Base-by-base conservation (phyloP, 2,797 vertebrate genomes). In the Lates japonicus region DNA sequence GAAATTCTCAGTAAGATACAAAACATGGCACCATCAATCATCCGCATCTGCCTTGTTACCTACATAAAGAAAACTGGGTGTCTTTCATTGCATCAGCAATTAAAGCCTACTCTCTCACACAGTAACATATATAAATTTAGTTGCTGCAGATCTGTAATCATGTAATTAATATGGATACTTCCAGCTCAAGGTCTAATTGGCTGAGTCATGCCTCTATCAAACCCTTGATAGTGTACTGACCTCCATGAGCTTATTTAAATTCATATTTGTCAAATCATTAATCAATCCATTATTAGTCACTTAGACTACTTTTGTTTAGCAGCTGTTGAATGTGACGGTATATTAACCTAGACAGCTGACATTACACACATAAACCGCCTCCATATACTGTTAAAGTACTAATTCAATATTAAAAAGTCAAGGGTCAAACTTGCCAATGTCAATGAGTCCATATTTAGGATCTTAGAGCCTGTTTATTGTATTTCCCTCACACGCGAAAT, bases 401-500 rank as follows among this genome's bases (percentile, higher is more conserved):
- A 41, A 51, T 49, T 13, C 55, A 13, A 22, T 16, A 64, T 29
- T 35, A 33, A 66, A 20, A 61, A 61, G 37, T 72, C 22, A 70
- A n/a, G 35, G 42, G 51, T 25, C 52, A 76, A 55, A 78, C 64
- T 46, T 33, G n/a, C 11, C 12, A 59, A 51, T n/a, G 73, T 70
- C 72, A 25, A 51, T 55, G 69, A 58, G 76, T 84, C 69, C 52
- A 74, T 54, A 71, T 42, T 77, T 70, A 54, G 64, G 77, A 84
- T 62, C 60, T 13, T 33, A 67, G 74, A 71, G 41, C 31, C 46
- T 57, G 74, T 78, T 81, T 72, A 60, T 85, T 83, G 62, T 76
- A 58, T 81, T 81, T n/a, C 66, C 37, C 25, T 62, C 20, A 64
- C 76, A 87, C 10, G 46, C 73, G 70, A 88, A 88, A 73, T 80